These are phyloP conservation scores for Diarsia mendica DNA, from an alignment of 2,888 invertebrate genomes.

Conservation along the genomic window DNA sequence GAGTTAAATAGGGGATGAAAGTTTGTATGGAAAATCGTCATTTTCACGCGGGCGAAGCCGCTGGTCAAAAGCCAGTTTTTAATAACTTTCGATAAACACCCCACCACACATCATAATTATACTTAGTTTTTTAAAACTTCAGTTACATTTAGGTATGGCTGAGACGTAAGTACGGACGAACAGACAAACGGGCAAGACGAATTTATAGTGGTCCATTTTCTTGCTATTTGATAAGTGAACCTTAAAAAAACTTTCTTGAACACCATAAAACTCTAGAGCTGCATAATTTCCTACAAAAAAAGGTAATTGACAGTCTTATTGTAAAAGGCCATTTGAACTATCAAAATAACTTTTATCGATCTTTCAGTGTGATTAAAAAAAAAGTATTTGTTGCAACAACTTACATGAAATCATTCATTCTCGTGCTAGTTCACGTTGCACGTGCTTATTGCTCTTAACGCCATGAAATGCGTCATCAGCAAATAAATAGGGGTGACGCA, in stretches of 20 bases:
- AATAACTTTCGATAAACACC: neutral
- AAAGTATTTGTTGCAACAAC: neutral
- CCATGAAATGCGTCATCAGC: constrained; percentile 38
- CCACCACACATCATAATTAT: neutral
- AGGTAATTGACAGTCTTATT: neutral
- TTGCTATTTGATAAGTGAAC: neutral
- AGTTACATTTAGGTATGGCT: neutral
- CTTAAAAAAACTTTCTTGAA: neutral
- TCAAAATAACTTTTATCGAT: neutral
- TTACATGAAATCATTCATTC: neutral
- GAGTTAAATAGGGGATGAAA: too few species aligned
- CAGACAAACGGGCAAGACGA: neutral
- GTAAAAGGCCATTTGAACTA: neutral
- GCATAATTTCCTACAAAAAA: neutral
- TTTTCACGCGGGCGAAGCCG: too few species aligned
- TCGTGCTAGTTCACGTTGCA: constrained; percentile 11
- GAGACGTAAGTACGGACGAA: too few species aligned
- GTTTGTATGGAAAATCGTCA: too few species aligned
- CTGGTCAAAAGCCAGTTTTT: too few species aligned
- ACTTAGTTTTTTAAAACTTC: neutral
- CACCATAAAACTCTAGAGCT: neutral
- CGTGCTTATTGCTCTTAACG: constrained; percentile 23
- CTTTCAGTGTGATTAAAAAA: neutral
- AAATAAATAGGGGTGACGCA: constrained; percentile 41
- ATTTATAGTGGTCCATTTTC: neutral